Evolutionary conservation across 2,113 vertebrate species (phyloP), one percentile per base, ranked within the genome.

Genomic region (Melanerpes formicivorus): DNA sequence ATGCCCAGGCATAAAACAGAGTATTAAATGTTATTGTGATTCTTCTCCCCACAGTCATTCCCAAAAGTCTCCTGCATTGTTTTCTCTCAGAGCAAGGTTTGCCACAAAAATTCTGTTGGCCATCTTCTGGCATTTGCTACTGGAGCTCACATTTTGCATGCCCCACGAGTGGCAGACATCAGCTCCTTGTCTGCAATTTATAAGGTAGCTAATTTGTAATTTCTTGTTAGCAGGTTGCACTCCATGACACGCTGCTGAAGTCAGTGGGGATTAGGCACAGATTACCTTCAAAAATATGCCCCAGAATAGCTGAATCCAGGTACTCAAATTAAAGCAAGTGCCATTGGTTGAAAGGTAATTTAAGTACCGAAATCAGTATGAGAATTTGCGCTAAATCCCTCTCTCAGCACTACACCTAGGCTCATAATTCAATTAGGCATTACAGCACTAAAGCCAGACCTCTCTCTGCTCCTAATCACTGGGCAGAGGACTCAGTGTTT

Each of bases 351-450:
- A 90, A 91, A 88, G 87, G 65, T 85, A 91, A 87, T 93, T 89
- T 80, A 83, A 90, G 84, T 77, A 82, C 60, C 93, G 78, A 95
- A 93, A 92, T 80, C 87, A 77, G 64, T 76, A 73, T 16, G 30
- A 87, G 82, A 91, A 92, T 95, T 87, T 87, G 82, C 2, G 2
- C 52, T 80, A 91, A 83, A 27, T 74, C 78, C 72, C 72, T 88
- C 91, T 92, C 79, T 37, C 67, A 90, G 91, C 82, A 90, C 84
- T 82, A 79, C 44, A 56, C 70, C 63, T 42, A 56, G 62, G 70
- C 30, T 95, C 14, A 4, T 88, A 89, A 93, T 92, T 88, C 84
- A 88, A 87, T 93, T 92, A 81, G 66, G 84, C 78, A 90, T 89
- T 82, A 88, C 44, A 69, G 81, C 37, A 62, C 77, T 72, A 67